Evolutionary conservation across 2,797 vertebrate species (phyloP), one percentile per base, ranked within the genome.

Genomic region (Setipinna tenuifilis): DNA sequence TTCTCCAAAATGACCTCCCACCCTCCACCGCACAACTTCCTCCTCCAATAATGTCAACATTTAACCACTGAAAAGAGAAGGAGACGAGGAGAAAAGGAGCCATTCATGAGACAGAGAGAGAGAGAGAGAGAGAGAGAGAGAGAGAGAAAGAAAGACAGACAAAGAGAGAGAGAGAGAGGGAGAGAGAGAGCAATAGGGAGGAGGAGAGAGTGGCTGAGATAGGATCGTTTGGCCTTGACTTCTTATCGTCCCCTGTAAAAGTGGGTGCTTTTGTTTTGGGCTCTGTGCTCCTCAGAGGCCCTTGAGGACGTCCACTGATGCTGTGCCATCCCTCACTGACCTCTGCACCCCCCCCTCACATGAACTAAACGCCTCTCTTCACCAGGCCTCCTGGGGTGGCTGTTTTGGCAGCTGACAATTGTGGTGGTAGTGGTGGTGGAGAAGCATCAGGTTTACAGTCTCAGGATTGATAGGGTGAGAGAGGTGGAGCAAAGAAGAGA

Each of bases 1-100:
- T 54, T 91, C 92, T 91, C 87, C 86, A 71, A 71, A 71, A 31
- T 14, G 71, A 7, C 88, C 50, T 83, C 23, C 44, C 62, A 28
- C n/a, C 57, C 65, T 19, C 61, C 68, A 14, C 44, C 68, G 5
- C 68, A 35, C 65, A 71, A 44, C 71, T 44, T 78, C 71, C 71
- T 78, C 35, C 71, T 78, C 35, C 19, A 9, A 9, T 78, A 75
- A 78, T 78, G 71, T 78, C 35, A 44, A 78, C 71, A 78, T 78
- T 21, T 78, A 7, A 6, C 14, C 71, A 21, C 12, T 78, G 71
- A 78, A 41, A 78, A 41, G 71, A 54, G 7, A 54, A 1, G 1
- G 50, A 54, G 50, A 54, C 0, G 50, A 54, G 7, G 50, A 54
- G 50, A 9, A 54, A 48, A 48, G 46, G 10, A 48, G 46, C 46